phyloP scores from a whole-genome alignment of 2,113 vertebrate species.

The Prionailurus bengalensis region DNA sequence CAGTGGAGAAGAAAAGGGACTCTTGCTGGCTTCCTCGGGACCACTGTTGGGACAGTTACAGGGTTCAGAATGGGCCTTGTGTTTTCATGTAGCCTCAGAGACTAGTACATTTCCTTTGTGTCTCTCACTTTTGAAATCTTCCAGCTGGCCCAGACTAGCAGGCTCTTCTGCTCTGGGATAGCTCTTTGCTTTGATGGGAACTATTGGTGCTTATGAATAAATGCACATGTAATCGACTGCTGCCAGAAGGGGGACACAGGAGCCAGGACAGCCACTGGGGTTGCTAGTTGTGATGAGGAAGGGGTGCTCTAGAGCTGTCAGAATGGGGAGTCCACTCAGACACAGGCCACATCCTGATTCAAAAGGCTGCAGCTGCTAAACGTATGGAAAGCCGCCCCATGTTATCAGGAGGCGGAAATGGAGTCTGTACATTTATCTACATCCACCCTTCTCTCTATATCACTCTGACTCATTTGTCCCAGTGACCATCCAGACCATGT shows the following conservation, averaged over 20 bases:
- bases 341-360: not conserved
- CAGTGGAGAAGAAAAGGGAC: not conserved
- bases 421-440: not conserved
- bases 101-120: not conserved
- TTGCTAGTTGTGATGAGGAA: slow-evolving; percentile 45
- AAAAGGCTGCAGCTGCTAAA: not conserved
- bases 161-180: slow-evolving; percentile 59
- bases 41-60: not conserved
- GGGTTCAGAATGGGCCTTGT: slow-evolving; percentile 2
- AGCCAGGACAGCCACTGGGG: not conserved
- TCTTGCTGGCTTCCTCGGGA: not conserved
- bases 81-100: slow-evolving; percentile 9
- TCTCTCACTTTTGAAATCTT: slow-evolving; percentile 1
- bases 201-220: slow-evolving; percentile 18
- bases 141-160: slow-evolving; percentile 63
- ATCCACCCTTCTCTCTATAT: not conserved
- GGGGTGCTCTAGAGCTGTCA: not conserved
- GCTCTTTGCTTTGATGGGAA: not conserved
- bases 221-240: not conserved
- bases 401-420: not conserved
- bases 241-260: not conserved
- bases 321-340: not conserved
- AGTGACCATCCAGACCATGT: slow-evolving; percentile 39
- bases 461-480: not conserved
- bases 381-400: not conserved